phyloP scores from a whole-genome alignment of 2,888 invertebrate genomes.

The Leptopilina myrica region DNA sequence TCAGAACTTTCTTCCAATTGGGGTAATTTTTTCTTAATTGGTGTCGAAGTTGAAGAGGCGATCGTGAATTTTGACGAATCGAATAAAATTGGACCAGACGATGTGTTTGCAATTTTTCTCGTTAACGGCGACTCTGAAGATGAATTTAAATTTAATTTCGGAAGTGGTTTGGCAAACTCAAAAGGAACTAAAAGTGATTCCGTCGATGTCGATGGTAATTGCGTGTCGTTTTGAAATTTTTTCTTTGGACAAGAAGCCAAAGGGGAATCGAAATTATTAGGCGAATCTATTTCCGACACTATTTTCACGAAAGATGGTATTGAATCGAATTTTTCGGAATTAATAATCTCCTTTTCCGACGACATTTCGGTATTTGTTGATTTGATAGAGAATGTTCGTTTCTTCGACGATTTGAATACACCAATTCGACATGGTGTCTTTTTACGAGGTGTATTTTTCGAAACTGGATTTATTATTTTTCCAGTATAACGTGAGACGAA shows the following conservation, averaged over 20 bases:
- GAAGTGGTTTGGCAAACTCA: neutral
- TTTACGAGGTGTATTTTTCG: neutral
- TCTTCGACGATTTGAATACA: neutral
- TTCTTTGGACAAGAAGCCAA: neutral
- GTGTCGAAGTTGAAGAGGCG: too few species aligned
- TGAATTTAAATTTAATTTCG: neutral
- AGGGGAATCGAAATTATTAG: neutral
- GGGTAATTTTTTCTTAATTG: too few species aligned
- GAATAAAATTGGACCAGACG: too few species aligned
- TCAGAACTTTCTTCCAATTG: too few species aligned
- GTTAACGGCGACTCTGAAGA: neutral
- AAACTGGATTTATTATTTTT: neutral
- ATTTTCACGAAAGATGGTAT: too few species aligned
- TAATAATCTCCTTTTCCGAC: too few species aligned
- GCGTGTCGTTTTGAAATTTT: neutral
- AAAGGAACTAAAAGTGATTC: neutral
- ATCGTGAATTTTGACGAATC: too few species aligned
- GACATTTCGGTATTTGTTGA: too few species aligned
- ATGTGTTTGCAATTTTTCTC: too few species aligned
- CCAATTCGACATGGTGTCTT: neutral
- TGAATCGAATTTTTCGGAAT: too few species aligned
- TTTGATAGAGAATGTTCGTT: neutral
- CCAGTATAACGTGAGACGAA: conserved; percentile 38
- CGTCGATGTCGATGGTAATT: neutral
- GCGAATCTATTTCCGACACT: too few species aligned